Conservation (phyloP, 2,888 invertebrate genomes). For the Pediacus dermestoides region DNA sequence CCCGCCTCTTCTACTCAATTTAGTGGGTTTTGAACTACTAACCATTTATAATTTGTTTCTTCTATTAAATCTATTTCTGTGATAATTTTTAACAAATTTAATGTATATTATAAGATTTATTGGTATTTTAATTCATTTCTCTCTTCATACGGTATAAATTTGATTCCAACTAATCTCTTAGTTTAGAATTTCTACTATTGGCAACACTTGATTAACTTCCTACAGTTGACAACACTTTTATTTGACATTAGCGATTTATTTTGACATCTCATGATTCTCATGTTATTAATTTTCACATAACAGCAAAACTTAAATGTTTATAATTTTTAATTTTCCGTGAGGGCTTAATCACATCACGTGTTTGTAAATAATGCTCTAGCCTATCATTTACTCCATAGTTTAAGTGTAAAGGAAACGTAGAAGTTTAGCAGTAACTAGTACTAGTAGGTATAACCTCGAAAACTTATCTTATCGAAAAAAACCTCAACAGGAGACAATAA, state of each 20-base stretch:
- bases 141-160: no score
- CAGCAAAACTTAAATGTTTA: constrained; percentile 3
- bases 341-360: constrained; percentile 4
- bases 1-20: no score
- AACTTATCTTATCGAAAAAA: not conserved
- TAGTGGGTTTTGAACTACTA: no score
- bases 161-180: no score
- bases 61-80: no score
- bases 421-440: constrained; percentile 1
- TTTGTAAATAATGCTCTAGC: constrained; percentile 11
- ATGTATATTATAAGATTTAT: no score
- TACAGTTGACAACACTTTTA: constrained; percentile 13
- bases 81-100: no score
- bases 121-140: no score
- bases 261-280: constrained; percentile 15
- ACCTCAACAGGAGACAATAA: constrained; percentile 35
- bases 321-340: constrained; percentile 12
- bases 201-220: no score
- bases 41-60: no score
- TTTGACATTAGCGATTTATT: constrained; percentile 19
- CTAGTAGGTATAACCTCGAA: constrained; percentile 21
- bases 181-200: no score
- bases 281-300: constrained; percentile 10
- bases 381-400: not conserved
- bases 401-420: not conserved